These are phyloP conservation scores for Pomacea canaliculata DNA, from an alignment of 2,888 invertebrate genomes.

Conservation along the genomic window DNA sequence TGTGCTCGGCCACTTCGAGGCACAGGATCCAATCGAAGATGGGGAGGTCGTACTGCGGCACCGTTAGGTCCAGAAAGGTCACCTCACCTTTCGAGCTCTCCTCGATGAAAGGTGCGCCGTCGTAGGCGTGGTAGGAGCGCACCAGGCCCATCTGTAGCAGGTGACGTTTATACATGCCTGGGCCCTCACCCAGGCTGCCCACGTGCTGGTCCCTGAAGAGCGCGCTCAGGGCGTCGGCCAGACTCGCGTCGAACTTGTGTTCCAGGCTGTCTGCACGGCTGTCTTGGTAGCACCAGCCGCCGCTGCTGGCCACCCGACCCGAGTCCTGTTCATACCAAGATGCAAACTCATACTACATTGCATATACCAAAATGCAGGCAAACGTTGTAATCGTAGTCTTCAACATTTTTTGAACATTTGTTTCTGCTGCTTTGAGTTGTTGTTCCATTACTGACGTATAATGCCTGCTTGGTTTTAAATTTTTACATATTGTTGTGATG, in stretches of 20 bases:
- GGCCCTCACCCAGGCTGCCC: constrained; percentile 49
- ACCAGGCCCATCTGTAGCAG: constrained; percentile 34
- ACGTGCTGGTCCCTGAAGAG: constrained; percentile 38
- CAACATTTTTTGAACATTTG: too few species aligned
- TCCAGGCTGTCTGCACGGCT: constrained; percentile 35
- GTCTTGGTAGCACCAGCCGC: constrained; percentile 39
- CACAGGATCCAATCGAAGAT: constrained; percentile 46
- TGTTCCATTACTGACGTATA: too few species aligned
- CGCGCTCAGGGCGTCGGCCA: constrained; percentile 34
- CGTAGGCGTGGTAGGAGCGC: constrained; percentile 40
- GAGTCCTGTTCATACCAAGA: background rate
- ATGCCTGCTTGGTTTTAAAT: too few species aligned
- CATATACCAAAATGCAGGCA: too few species aligned
- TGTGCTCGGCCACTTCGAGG: constrained; percentile 49
- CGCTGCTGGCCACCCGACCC: constrained; percentile 1
- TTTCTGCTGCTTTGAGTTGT: too few species aligned
- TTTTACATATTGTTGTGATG: too few species aligned
- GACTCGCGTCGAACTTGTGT: constrained; percentile 38
- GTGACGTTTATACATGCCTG: constrained; percentile 42
- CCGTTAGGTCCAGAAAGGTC: constrained; percentile 37
- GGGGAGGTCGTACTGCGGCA: constrained; percentile 44
- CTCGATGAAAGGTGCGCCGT: constrained; percentile 46
- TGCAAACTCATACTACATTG: too few species aligned
- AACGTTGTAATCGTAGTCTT: too few species aligned
- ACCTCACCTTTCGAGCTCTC: constrained; percentile 38